Evolutionary conservation across 2,888 invertebrate genomes (phyloP), one percentile per base, ranked within the genome.

Genomic region (Nemapogon koenigi): DNA sequence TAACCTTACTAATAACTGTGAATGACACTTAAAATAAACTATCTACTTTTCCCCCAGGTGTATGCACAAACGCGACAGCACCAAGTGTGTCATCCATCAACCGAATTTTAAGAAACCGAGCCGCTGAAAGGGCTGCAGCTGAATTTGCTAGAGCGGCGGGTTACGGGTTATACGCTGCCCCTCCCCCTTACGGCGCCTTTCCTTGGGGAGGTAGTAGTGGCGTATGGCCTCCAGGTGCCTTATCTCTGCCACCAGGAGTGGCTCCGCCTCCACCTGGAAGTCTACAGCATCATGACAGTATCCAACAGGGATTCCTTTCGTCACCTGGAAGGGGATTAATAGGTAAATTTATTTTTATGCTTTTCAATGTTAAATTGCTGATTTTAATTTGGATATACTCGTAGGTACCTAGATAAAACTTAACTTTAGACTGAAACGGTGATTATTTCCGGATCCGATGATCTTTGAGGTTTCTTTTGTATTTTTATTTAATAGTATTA

Each of bases 31-130:
- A n/a, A n/a, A n/a, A n/a, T n/a, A 11, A 8, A n/a, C 27, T 27
- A 13, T 13, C 4, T 27, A 13, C 27, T n/a, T 27, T 27, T 10
- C 3, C 52, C 63, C 19, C 83, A 96, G 95, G 92, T 49, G 94
- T 97, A 4, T 98, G 97, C 68, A 94, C 93, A 27, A 94, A 94
- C 62, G 91, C 90, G 36, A 95, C 95, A 14, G 95, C 97, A 1
- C 98, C 98, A 0, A 96, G 95, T 36, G 97, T 97, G 2, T 95
- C 95, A 55, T 96, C 96, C 48, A 97, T 97, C 66, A 97, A 97
- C 73, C 85, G 98, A 52, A 98, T 98, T 57, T 81, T 98, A 38
- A 81, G 98, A 45, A 97, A 97, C 63, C 84, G 97, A 8, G 97
- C 97, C 0, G 97, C 97, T 0, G 97, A 98, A 64, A 80, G 97